Evolutionary conservation across 1,140 invertebrate genomes (phyloP).

Genomic region (Meloidogyne hapla): DNA sequence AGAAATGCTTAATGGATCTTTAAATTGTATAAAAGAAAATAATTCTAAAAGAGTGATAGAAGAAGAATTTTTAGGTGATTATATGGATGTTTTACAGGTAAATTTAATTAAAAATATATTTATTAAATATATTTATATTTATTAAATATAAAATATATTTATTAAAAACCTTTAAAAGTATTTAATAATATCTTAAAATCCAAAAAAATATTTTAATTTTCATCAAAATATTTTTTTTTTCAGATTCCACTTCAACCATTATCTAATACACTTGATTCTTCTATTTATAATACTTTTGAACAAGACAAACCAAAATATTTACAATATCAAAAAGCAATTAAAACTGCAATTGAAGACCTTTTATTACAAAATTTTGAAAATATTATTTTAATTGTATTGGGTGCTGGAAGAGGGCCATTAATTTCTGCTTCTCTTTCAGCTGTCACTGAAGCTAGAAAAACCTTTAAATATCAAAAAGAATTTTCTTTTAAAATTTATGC

Average conservation of each 20-base stretch:
- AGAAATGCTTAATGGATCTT: background rate
- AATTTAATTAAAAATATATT: background rate
- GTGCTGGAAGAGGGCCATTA: conserved; percentile 90
- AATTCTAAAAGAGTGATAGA: conserved; percentile 10
- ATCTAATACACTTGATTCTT: conserved; percentile 89
- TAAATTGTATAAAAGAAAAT: conserved; percentile 1
- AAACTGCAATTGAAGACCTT: conserved; percentile 65
- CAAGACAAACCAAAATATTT: conserved; percentile 94
- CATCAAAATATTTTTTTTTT: conserved; percentile 14
- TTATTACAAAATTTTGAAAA: conserved; percentile 25
- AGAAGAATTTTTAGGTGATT: conserved; percentile 25
- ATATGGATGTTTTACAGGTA: conserved; percentile 44
- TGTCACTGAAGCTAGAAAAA: conserved; percentile 11
- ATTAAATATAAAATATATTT: too few species aligned
- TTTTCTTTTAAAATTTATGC: conserved; percentile 43
- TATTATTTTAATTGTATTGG: conserved; percentile 81
- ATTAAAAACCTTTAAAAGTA: too few species aligned
- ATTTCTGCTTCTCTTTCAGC: conserved; percentile 68
- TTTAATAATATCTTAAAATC: too few species aligned
- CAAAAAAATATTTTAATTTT: background rate
- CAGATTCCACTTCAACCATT: conserved; percentile 73
- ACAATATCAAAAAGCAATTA: conserved; percentile 77
- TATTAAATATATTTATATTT: too few species aligned
- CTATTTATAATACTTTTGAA: conserved; percentile 97
- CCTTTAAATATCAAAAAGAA: background rate